phyloP scores from a whole-genome alignment of 2,113 vertebrate species.

The Zapornia atra region DNA sequence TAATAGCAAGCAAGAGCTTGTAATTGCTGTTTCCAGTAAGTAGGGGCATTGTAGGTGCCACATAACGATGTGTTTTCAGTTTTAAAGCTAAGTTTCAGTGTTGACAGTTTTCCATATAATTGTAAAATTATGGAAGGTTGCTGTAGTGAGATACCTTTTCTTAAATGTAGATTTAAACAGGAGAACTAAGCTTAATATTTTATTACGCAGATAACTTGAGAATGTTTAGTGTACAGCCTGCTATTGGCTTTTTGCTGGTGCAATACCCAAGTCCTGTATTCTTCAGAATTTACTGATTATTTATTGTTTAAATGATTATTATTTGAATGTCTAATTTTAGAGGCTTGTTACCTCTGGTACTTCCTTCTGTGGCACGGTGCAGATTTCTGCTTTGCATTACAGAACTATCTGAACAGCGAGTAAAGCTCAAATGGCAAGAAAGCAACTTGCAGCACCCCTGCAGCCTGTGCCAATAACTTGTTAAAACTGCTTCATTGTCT shows the following conservation, averaged over 20 bases:
- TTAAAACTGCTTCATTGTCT: constrained; percentile 65
- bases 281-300: neutral
- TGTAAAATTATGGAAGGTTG: neutral
- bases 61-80: neutral
- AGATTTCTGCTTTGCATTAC: neutral
- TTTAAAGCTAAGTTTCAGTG: neutral
- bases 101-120: neutral
- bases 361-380: neutral
- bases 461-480: constrained; percentile 50
- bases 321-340: constrained; percentile 4
- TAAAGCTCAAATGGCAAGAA: neutral
- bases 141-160: neutral
- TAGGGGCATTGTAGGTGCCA: neutral
- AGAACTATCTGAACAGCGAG: neutral
- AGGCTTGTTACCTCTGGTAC: neutral
- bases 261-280: neutral
- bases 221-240: neutral
- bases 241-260: neutral
- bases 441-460: neutral
- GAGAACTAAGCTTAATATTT: neutral
- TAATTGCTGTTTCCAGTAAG: neutral
- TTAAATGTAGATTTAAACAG: neutral
- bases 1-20: neutral
- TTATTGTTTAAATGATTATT: neutral
- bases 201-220: neutral